Percentiles rank a stretch among this genome's conserved stretches.
These are phyloP conservation scores for Glareola pratincola DNA, from an alignment of 2,113 vertebrate species.

Conservation along the genomic window DNA sequence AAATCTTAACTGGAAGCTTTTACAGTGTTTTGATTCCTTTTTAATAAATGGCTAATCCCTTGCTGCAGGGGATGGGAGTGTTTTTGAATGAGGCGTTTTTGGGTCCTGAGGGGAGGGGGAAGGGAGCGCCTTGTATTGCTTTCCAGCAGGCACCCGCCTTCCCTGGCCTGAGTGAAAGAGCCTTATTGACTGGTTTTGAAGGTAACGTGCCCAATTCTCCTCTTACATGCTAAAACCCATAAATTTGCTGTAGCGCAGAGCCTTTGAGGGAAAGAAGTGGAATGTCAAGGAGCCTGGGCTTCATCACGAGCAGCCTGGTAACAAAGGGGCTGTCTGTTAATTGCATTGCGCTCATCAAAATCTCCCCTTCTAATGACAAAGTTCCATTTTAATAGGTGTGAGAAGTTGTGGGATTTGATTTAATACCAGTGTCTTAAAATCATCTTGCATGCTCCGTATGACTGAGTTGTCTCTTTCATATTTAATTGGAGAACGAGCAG, in stretches of 20 bases:
- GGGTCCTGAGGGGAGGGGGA: conserved; percentile 38
- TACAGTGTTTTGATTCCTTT: conserved; percentile 44
- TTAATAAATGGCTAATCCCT: conserved; percentile 58
- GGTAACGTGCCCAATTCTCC: not conserved
- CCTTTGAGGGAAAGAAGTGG: conserved; percentile 20
- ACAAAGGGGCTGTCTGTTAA: conserved; percentile 35
- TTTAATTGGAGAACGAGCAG: not conserved
- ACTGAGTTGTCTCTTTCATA: not conserved
- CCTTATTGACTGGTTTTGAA: conserved; percentile 41
- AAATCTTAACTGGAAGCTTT: conserved; percentile 39
- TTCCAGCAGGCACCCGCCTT: conserved; percentile 23
- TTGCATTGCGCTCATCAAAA: not conserved
- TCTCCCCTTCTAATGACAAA: not conserved
- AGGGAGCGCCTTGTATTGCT: conserved; percentile 25
- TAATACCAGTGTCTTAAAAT: not conserved
- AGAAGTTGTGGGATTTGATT: conserved; percentile 40
- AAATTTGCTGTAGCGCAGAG: not conserved
- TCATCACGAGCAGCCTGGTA: not conserved
- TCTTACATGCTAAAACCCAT: not conserved
- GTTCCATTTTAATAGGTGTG: conserved; percentile 20
- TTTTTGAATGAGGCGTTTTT: conserved; percentile 14
- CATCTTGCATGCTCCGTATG: not conserved
- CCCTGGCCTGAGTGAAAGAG: conserved; percentile 12
- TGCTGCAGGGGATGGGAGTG: conserved; percentile 64
- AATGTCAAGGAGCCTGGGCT: conserved; percentile 25